These are phyloP conservation scores for Phalacrocorax carbo DNA, from an alignment of 2,113 vertebrate genomes.

Conservation along the genomic window DNA sequence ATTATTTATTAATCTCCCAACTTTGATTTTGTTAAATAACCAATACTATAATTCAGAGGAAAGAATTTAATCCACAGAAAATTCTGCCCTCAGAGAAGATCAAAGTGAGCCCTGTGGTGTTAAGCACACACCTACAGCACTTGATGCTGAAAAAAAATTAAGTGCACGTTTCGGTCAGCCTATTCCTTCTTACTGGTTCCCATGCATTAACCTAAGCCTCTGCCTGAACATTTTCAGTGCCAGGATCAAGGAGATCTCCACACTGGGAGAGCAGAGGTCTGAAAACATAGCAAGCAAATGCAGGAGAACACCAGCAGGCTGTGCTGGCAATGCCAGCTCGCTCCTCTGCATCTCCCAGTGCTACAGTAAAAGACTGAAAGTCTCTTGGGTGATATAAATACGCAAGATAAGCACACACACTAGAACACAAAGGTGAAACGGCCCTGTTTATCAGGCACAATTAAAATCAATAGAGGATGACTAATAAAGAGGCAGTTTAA, in stretches of 20 bases:
- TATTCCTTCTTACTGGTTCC: background rate
- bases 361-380: background rate
- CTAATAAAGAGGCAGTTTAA: constrained; percentile 39
- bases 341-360: background rate
- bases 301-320: background rate
- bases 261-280: background rate
- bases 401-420: background rate
- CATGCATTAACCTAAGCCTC: background rate
- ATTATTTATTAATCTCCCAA: background rate
- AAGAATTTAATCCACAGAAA: constrained; percentile 1
- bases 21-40: constrained; percentile 30
- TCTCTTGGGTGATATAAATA: background rate
- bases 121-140: constrained; percentile 7
- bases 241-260: background rate
- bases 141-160: background rate
- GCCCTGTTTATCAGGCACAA: constrained; percentile 40
- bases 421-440: constrained; percentile 32
- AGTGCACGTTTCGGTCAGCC: background rate
- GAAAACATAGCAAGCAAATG: background rate
- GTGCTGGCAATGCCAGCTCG: background rate
- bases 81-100: constrained; percentile 10
- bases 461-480: constrained; percentile 32
- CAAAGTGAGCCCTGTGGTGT: background rate
- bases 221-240: background rate
- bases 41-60: background rate